Conservation (phyloP, 53 echinoderm and acorn worm species). For the Apostichopus leukothele region DNA sequence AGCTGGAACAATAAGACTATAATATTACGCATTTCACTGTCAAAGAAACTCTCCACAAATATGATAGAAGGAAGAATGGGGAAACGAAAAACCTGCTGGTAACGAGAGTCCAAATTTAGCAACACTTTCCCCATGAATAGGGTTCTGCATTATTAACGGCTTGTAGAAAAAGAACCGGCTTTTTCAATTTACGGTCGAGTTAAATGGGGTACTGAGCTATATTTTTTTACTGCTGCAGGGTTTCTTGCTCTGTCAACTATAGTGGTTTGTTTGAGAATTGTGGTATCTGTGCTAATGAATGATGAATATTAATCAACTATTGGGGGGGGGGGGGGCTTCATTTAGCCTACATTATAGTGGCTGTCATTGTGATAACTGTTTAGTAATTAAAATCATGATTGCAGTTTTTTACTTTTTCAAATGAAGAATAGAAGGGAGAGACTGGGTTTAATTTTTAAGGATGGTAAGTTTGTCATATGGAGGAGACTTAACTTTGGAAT, state of each 20-base stretch:
- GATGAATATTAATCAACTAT: slow-evolving; percentile 24
- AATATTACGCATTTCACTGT: too few relatives aligned
- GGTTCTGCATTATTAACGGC: slow-evolving; percentile 36
- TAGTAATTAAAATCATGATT: too few relatives aligned
- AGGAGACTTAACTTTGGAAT: too few relatives aligned
- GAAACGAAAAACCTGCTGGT: neutral
- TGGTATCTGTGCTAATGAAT: slow-evolving; percentile 40
- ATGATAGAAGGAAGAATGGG: neutral
- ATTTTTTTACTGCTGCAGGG: neutral
- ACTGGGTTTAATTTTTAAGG: too few relatives aligned
- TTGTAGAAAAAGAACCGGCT: neutral
- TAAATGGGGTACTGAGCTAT: neutral
- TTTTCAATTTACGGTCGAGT: slow-evolving; percentile 9
- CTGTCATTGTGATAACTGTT: too few relatives aligned
- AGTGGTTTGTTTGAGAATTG: neutral
- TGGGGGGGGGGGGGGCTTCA: neutral
- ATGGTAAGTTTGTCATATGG: too few relatives aligned
- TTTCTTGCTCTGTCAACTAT: too few relatives aligned
- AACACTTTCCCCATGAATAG: slow-evolving; percentile 16
- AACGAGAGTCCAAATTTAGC: slow-evolving; percentile 13
- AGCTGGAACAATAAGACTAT: too few relatives aligned
- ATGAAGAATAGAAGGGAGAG: too few relatives aligned
- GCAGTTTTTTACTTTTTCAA: too few relatives aligned
- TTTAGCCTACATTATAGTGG: too few relatives aligned
- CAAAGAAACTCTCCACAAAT: too few relatives aligned